Conservation (phyloP, 2,888 invertebrate species). For the Callyntrura sp. region DNA sequence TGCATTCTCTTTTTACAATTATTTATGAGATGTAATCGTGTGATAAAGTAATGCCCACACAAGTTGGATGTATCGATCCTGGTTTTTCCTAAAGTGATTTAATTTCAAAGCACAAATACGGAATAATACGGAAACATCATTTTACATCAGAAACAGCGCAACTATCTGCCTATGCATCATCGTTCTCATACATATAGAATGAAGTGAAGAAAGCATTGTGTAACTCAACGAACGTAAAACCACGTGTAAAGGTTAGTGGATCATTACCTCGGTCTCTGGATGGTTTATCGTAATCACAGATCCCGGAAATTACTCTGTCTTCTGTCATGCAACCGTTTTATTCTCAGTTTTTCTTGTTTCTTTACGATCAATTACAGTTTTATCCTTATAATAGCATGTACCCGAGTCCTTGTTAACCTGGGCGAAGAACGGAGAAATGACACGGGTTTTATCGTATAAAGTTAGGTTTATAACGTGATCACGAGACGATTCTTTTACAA, state of each 20-base stretch:
- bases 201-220: too few relatives aligned
- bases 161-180: too few relatives aligned
- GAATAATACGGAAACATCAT: background rate
- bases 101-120: too few relatives aligned
- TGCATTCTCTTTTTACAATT: too few relatives aligned
- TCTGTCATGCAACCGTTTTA: conserved; percentile 8
- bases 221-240: background rate
- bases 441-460: background rate
- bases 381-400: background rate
- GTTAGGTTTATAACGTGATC: background rate
- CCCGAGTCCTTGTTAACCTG: background rate
- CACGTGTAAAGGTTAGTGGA: background rate
- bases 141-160: background rate
- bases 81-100: background rate
- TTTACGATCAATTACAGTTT: conserved; percentile 12
- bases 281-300: background rate
- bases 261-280: conserved; percentile 24
- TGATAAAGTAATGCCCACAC: too few relatives aligned
- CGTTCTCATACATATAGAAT: too few relatives aligned
- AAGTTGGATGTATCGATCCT: too few relatives aligned
- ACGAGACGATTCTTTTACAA: background rate
- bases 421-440: background rate
- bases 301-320: conserved; percentile 49
- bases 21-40: too few relatives aligned
- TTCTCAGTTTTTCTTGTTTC: background rate